Base-by-base conservation (phyloP, 2,113 vertebrate species). In the Crotalus tigris region DNA sequence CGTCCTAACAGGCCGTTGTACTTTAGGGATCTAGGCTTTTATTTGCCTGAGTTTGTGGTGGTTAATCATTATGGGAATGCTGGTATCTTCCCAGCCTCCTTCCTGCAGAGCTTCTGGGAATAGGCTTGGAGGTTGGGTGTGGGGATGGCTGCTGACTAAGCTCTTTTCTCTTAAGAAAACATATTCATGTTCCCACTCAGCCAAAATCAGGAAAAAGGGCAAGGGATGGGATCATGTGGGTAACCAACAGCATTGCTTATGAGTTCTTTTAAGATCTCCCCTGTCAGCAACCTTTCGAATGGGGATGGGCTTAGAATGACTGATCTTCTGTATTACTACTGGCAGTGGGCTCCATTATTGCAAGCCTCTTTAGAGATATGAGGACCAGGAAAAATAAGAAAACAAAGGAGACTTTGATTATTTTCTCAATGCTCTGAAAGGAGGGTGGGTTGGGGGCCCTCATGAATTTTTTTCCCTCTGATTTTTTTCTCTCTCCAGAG, bases 41-140 rank as follows among this genome's bases (percentile, higher is more conserved):
- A 21, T 93, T 93, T 91, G 90, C 81, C 87, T 39, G 46, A 92
- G 86, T 69, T n/a, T 15, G 12, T 5, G 15, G 53, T 85, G 93
- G 95, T 90, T 96, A 92, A 93, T 93, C 95, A 53, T 61, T 93
- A 92, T 87, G 93, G 90, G 94, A 93, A 91, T 95, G 64, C 87
- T 90, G 93, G 88, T 93, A 89, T 89, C 33, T 93, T 91, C 51
- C 75, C 88, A 44, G 89, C 85, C 93, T 95, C 91, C 85, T 96
- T 96, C 92, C 93, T 1, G 1, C 91, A 33, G 94, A 93, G 55
- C 53, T 44, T 2, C 15, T 61, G 33, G 89, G 95, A 93, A 24
- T 29, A 3, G 46, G 12, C 55, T 33, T 92, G 92, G 57, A 54
- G 61, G 89, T 91, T 58, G 29, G 3, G 6, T 49, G 57, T 51